Conservation (phyloP, 35 echinoderm and acorn worm genomes). For the Hemicentrotus pulcherrimus region DNA sequence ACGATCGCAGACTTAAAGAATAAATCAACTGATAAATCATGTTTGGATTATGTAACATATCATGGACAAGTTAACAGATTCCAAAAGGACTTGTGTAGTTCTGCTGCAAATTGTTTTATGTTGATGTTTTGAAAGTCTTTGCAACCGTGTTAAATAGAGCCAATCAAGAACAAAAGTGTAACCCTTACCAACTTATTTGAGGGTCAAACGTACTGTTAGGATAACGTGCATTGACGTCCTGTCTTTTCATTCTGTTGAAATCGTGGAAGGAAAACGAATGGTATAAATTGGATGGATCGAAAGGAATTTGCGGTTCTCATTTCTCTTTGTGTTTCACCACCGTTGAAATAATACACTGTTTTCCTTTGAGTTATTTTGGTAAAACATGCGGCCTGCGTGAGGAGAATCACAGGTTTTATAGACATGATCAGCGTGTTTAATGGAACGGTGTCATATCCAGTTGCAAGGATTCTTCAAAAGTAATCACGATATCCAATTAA, state of each 20-base stretch:
- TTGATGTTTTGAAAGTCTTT: no score
- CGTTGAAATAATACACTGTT: not conserved
- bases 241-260: not conserved
- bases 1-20: no score
- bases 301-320: not conserved
- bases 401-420: not conserved
- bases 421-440: not conserved
- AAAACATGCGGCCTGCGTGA: not conserved
- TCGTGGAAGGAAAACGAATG: not conserved
- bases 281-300: not conserved
- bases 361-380: not conserved
- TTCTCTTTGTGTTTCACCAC: not conserved
- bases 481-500: not conserved
- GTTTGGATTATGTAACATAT: no score
- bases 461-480: not conserved
- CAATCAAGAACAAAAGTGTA: not conserved
- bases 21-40: no score
- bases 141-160: not conserved
- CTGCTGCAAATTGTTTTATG: no score
- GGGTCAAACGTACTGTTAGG: not conserved
- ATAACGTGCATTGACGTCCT: not conserved
- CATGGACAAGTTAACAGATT: no score
- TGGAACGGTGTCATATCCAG: not conserved
- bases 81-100: no score
- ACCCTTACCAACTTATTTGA: not conserved